phyloP scores from a whole-genome alignment of 2,797 vertebrate genomes.

The Etheostoma perlongum region DNA sequence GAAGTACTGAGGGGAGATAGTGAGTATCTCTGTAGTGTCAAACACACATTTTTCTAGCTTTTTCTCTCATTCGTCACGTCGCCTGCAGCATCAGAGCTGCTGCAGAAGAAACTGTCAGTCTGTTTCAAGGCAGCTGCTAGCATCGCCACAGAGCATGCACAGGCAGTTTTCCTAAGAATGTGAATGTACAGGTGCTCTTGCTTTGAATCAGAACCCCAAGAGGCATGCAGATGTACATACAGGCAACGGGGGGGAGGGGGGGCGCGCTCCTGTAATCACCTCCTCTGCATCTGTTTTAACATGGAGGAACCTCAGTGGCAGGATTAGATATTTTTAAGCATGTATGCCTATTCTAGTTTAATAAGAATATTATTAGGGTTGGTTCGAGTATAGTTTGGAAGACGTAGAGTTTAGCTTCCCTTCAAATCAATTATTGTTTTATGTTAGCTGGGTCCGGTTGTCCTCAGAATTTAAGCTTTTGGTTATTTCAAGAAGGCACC shows the following conservation, averaged over 20 bases:
- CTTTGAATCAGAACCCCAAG: constrained; percentile 53
- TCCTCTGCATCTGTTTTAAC: constrained; percentile 33
- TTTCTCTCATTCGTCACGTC: constrained; percentile 60
- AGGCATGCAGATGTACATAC: constrained; percentile 45
- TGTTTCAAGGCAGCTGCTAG: constrained; percentile 59
- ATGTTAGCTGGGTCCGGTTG: constrained; percentile 8
- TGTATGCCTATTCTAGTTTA: neutral
- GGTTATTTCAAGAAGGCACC: constrained; percentile 26
- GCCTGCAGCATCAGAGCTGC: constrained; percentile 66
- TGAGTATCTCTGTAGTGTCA: constrained; percentile 51
- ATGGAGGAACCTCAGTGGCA: constrained; percentile 13
- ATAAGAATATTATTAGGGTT: neutral
- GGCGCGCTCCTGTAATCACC: constrained; percentile 37
- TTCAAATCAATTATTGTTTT: constrained; percentile 23
- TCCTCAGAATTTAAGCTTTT: constrained; percentile 9
- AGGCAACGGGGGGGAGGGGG: constrained; percentile 22
- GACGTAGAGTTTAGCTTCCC: constrained; percentile 4
- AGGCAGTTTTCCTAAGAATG: constrained; percentile 53
- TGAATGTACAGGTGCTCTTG: constrained; percentile 46
- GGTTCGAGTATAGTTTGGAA: constrained; percentile 2
- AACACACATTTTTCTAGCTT: constrained; percentile 63
- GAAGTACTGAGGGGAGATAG: constrained; percentile 39
- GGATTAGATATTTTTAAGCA: neutral
- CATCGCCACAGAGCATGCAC: constrained; percentile 60
- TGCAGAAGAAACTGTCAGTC: constrained; percentile 64